Evolutionary conservation across 2,797 vertebrate species (phyloP), one percentile per base, ranked within the genome.

Genomic region (Lithobates pipiens): DNA sequence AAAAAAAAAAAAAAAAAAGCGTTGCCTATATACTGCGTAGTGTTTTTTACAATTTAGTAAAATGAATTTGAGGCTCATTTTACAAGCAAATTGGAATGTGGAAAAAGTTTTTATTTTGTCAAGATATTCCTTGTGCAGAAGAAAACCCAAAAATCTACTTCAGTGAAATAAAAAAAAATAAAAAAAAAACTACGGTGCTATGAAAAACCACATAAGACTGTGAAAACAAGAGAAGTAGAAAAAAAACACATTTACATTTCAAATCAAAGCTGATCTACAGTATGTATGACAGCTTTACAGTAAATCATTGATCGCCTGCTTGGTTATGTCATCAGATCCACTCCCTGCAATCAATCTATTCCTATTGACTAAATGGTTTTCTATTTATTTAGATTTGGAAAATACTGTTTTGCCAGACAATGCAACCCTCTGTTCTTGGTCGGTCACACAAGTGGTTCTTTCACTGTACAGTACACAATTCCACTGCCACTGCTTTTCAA

Each of bases 381-480:
- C 72, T 76, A 76, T 74, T 80, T 80, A 69, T 54, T 81, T 70
- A 70, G 15, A 42, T 34, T 67, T 80, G 72, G 72, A 76, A 80
- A 85, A 69, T 70, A 34, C 32, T 25, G 42, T 70, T 80, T 85
- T 76, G 39, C 4, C 63, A 69, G 63, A 85, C 84, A 85, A 85
- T 85, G 63, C 21, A 10, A 32, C 29, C 77, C 42, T 87, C 73
- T 83, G 63, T 44, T 57, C 46, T 67, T 67, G 18, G 16, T 32
- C 34, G 42, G 29, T 65, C 42, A 54, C 29, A 83, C 85, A 78
- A 78, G 74, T 15, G 73, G 69, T 39, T 27, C 80, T 73, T 80
- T 46, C 21, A 82, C 18, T 9, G 76, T 57, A n/a, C 29, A 76
- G 63, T n/a, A 46, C 15, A 71, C 67, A 27, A 6, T 69, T 71